A percentile compares a stretch with the other conserved stretches of the same genome.
These are phyloP conservation scores for Cheirogaleus medius DNA, from an alignment of 2,113 vertebrate species.

Conservation along the genomic window DNA sequence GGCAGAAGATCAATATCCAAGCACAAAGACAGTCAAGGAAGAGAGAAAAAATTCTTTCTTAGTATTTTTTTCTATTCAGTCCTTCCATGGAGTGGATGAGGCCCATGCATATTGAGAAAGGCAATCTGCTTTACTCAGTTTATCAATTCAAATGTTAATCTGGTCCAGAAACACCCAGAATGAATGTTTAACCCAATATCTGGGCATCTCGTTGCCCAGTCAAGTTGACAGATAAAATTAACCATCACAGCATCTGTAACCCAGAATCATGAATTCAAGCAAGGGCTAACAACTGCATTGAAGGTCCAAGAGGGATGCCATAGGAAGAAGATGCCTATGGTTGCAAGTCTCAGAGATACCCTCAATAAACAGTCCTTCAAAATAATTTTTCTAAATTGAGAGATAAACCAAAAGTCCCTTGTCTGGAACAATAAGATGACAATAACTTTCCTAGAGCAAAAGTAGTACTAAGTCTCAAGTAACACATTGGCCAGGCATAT, in stretches of 20 bases:
- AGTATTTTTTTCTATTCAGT: not conserved
- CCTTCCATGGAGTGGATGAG: not conserved
- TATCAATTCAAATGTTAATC: not conserved
- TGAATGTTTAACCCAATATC: not conserved
- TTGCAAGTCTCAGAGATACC: not conserved
- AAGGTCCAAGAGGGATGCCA: not conserved
- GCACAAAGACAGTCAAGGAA: not conserved
- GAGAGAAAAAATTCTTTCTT: not conserved
- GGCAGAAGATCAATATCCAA: not conserved
- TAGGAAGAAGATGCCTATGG: not conserved
- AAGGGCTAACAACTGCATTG: not conserved
- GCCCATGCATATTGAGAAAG: not conserved
- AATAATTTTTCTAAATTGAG: not conserved
- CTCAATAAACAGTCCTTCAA: not conserved
- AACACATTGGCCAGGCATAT: not conserved
- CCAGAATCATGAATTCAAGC: not conserved
- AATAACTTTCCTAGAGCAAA: not conserved
- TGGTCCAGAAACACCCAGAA: not conserved
- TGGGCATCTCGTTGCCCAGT: not conserved
- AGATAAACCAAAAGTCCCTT: not conserved
- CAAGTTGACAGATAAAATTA: not conserved
- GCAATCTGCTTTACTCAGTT: not conserved
- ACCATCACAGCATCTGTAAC: not conserved
- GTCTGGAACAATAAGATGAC: not conserved
- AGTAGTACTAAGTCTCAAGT: not conserved